phyloP scores from a whole-genome alignment of 2,888 invertebrate species.

The Sialis fuliginosa region DNA sequence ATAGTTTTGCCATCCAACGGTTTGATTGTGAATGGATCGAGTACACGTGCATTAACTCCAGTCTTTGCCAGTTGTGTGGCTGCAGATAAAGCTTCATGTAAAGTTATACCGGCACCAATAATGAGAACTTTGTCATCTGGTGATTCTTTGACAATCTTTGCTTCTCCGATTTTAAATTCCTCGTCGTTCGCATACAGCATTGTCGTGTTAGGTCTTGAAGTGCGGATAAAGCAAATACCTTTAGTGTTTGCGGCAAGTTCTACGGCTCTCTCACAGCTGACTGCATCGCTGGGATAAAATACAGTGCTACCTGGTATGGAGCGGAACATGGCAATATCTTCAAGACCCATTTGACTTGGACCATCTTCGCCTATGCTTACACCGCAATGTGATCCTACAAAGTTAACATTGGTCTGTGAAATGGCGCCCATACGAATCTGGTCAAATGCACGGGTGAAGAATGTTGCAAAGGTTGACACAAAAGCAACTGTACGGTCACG shows the following conservation, averaged over 20 bases:
- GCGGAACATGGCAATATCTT: constrained; percentile 92
- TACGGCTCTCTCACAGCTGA: constrained; percentile 82
- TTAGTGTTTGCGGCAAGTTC: constrained; percentile 90
- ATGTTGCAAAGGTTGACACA: constrained; percentile 93
- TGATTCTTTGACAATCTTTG: constrained; percentile 61
- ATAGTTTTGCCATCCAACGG: constrained; percentile 76
- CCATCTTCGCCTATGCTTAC: constrained; percentile 98
- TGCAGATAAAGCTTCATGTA: constrained; percentile 79
- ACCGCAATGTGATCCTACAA: constrained; percentile 93
- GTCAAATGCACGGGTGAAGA: constrained; percentile 92
- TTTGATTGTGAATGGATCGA: constrained; percentile 94
- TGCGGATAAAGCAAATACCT: constrained; percentile 91
- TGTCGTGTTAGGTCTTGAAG: constrained; percentile 78
- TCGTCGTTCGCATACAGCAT: constrained; percentile 78
- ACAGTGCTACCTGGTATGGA: constrained; percentile 66
- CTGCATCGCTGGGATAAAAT: constrained; percentile 82
- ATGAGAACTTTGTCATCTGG: constrained; percentile 65
- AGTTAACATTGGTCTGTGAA: constrained; percentile 93
- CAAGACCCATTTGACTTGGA: constrained; percentile 99
- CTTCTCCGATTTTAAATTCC: constrained; percentile 59
- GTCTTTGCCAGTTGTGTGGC: constrained; percentile 50
- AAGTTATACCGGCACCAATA: constrained; percentile 86
- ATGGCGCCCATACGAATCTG: constrained; percentile 99
- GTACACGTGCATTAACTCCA: constrained; percentile 61
- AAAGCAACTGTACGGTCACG: constrained; percentile 86